Conservation (phyloP, 2,113 vertebrate species). For the Manacus vitellinus region DNA sequence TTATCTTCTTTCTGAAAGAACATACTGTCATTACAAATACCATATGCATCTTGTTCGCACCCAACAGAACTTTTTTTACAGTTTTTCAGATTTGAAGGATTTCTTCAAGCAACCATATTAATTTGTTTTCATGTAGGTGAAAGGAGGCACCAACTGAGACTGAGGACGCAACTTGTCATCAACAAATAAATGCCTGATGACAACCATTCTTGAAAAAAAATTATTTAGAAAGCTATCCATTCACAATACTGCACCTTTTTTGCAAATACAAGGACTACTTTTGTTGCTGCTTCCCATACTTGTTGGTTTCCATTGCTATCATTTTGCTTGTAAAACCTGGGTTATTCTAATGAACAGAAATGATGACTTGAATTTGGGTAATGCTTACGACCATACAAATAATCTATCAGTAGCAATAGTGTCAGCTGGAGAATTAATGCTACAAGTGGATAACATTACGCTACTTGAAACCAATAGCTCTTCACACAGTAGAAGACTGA, state of each 20-base stretch:
- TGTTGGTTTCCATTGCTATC: not conserved
- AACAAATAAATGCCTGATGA: not conserved
- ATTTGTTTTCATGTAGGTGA: not conserved
- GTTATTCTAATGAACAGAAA: conserved; percentile 15
- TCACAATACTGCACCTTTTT: not conserved
- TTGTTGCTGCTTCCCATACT: not conserved
- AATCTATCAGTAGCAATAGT: conserved; percentile 13
- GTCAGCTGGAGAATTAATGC: conserved; percentile 22
- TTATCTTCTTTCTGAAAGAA: conserved; percentile 6
- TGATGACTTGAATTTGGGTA: not conserved
- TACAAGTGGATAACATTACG: conserved; percentile 20
- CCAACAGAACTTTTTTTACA: not conserved
- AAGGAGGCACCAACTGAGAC: not conserved
- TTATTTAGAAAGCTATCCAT: not conserved
- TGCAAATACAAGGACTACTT: not conserved
- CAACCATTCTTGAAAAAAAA: not conserved
- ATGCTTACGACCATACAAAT: conserved; percentile 19
- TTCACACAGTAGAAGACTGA: conserved; percentile 63
- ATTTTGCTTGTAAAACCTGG: conserved; percentile 28
- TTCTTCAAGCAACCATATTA: not conserved
- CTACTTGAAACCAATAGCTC: conserved; percentile 53
- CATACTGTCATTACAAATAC: conserved; percentile 28
- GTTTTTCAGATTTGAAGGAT: conserved; percentile 6
- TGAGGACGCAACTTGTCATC: not conserved
- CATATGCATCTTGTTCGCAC: conserved; percentile 15